Evolutionary conservation across 1,140 invertebrate species (phyloP), one percentile per base, ranked within the genome.

Genomic region (Drosophila subobscura): DNA sequence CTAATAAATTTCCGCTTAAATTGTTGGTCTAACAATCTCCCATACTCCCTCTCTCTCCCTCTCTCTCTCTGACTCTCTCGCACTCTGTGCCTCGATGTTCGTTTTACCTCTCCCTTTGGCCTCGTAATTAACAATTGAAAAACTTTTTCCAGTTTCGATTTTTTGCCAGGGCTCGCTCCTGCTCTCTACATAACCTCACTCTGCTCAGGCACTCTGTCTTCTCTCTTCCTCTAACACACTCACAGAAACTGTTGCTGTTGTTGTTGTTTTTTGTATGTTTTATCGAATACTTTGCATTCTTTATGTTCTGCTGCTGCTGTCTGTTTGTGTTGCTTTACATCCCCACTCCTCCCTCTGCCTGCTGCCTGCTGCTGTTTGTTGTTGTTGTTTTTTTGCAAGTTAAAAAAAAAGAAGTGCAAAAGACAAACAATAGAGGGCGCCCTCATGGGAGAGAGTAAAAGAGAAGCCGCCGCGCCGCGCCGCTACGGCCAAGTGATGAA

Each of bases 1-100:
- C 80, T 71, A 85, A 88, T 86, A 88, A 86, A 88, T 83, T 88
- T 86, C 74, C 83, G 75, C 74, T 78, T 88, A 83, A 86, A 86
- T 88, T 86, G 83, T 78, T 88, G 58, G 77, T 64, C 73, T 77
- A 77, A 86, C 77, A 78, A 88, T 50, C 71, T 73, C 29, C 29
- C 29, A 10, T 8, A 33, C 29, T 33, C 29, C 53, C 41, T 49
- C 64, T 63, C n/a, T 46, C 8, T 23, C 2, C 23, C 12, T 12
- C 22, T 23, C 52, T 44, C 23, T 12, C 20, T 46, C 45, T 0
- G 6, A 3, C 4, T 3, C 1, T 2, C 14, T 14, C 0, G 1
- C 10, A 10, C 1, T 5, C 3, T 40, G n/a, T 3, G 33, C 29
- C 6, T 23, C 47, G 58, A 63, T 46, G 37, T 25, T 16, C 20